Evolutionary conservation across 30 jellyfish, hydroid and myxozoan genomes (phyloP).

Genomic region (Chrysaora quinquecirrha): DNA sequence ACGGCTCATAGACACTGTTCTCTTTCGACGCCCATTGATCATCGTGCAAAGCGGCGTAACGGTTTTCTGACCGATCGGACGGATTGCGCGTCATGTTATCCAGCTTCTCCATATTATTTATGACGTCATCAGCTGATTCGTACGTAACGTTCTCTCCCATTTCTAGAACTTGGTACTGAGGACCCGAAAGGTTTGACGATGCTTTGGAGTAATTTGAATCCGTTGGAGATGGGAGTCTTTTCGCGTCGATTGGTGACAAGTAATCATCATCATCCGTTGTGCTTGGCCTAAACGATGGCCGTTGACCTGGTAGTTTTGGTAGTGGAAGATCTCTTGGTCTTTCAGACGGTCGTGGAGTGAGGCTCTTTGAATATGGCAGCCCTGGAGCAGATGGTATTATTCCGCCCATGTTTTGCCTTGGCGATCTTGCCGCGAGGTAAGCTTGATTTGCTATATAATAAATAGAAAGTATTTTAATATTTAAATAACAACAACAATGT

Average conservation of each 20-base stretch:
- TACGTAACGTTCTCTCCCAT: conserved; percentile 13
- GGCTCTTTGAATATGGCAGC: conserved; percentile 25
- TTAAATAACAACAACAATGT: too few relatives aligned
- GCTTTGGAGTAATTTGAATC: conserved; percentile 19
- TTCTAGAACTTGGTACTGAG: conserved; percentile 14
- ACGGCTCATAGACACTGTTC: conserved; percentile 25
- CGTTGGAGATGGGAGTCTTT: conserved; percentile 56
- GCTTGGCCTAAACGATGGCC: background rate
- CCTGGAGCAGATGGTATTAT: conserved; percentile 57
- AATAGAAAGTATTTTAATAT: background rate
- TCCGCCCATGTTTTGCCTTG: conserved; percentile 41
- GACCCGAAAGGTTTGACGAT: background rate
- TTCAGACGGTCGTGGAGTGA: conserved; percentile 16
- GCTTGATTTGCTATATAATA: conserved; percentile 38
- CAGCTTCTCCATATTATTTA: conserved; percentile 2
- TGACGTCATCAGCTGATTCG: conserved; percentile 35
- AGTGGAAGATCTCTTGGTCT: conserved; percentile 35
- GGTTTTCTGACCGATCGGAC: conserved; percentile 21
- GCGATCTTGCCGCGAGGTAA: conserved; percentile 26
- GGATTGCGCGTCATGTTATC: conserved; percentile 1
- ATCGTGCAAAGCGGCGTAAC: conserved; percentile 23
- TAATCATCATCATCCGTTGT: conserved; percentile 32
- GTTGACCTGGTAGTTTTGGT: conserved; percentile 20
- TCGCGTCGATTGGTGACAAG: conserved; percentile 37
- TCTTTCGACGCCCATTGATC: background rate